These are phyloP conservation scores for Nomada lathburiana DNA, from an alignment of 2,888 invertebrate species.

Conservation along the genomic window DNA sequence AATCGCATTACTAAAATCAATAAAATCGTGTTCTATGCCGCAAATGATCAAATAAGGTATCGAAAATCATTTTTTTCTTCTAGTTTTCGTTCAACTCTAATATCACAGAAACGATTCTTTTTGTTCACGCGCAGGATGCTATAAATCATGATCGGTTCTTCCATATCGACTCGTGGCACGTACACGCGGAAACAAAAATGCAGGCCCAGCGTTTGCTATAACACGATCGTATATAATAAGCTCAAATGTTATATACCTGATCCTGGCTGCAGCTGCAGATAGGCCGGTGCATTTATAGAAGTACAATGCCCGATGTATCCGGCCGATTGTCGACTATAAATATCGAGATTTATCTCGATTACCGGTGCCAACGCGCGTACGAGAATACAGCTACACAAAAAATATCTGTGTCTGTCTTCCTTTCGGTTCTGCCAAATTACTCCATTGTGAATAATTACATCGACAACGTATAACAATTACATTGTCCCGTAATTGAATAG, in stretches of 20 bases:
- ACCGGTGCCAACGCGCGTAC: constrained; percentile 67
- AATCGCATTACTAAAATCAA: no score
- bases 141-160: constrained; percentile 40
- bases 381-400: constrained; percentile 38
- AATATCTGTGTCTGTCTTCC: constrained; percentile 32
- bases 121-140: background rate
- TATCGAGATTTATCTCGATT: constrained; percentile 76
- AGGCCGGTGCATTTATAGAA: constrained; percentile 73
- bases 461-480: background rate
- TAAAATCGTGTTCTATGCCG: no score
- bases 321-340: constrained; percentile 75
- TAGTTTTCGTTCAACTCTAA: background rate
- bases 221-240: constrained; percentile 70
- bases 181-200: constrained; percentile 63
- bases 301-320: constrained; percentile 73
- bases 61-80: background rate
- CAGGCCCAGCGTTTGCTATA: constrained; percentile 26
- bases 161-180: constrained; percentile 51
- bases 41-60: background rate
- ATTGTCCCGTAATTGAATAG: constrained; percentile 1
- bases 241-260: constrained; percentile 59
- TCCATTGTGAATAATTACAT: constrained; percentile 32
- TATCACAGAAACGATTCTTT: background rate
- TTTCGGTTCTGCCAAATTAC: constrained; percentile 21
- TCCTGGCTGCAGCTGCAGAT: constrained; percentile 69